These are phyloP conservation scores for Sparidentex hasta DNA, from an alignment of 2,797 vertebrate species.

Conservation along the genomic window DNA sequence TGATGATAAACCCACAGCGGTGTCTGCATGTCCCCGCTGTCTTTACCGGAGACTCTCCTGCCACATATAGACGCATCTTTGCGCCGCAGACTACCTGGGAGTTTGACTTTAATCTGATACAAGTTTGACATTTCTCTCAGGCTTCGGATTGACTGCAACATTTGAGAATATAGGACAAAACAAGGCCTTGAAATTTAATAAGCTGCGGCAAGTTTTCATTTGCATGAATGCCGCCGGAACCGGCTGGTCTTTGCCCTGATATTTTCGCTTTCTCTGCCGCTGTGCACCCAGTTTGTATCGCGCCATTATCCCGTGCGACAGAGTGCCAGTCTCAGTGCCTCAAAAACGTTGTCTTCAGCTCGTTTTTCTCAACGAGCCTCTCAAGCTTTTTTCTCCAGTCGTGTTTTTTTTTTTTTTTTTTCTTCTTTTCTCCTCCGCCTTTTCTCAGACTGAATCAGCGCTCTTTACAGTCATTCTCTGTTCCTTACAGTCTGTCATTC, in stretches of 20 bases:
- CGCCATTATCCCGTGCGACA: slow-evolving; percentile 1
- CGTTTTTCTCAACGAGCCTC: slow-evolving; percentile 39
- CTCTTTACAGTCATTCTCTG: slow-evolving; percentile 41
- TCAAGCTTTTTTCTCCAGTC: slow-evolving; percentile 41
- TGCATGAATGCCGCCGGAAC: slow-evolving; percentile 59
- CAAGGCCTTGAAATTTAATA: slow-evolving; percentile 71
- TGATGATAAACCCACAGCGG: slow-evolving; percentile 49
- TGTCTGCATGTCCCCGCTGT: slow-evolving; percentile 35
- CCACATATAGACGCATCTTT: slow-evolving; percentile 27
- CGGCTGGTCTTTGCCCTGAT: slow-evolving; percentile 37
- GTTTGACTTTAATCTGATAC: slow-evolving; percentile 48
- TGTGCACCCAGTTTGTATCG: background rate
- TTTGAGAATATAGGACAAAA: slow-evolving; percentile 72
- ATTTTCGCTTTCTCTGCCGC: slow-evolving; percentile 15
- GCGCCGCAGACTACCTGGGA: slow-evolving; percentile 32
- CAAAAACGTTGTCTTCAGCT: slow-evolving; percentile 33
- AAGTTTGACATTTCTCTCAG: slow-evolving; percentile 62
- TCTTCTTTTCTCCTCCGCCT: slow-evolving; percentile 9
- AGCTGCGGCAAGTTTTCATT: slow-evolving; percentile 65
- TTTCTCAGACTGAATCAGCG: slow-evolving; percentile 32
- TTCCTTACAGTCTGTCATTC: slow-evolving; percentile 40
- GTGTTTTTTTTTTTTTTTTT: slow-evolving; percentile 24
- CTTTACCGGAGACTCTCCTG: slow-evolving; percentile 44
- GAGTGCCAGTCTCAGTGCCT: slow-evolving; percentile 25
- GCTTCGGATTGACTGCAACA: slow-evolving; percentile 69